Conservation (phyloP, 35 echinoderm and acorn worm species). For the Ophiothrix spiculata region DNA sequence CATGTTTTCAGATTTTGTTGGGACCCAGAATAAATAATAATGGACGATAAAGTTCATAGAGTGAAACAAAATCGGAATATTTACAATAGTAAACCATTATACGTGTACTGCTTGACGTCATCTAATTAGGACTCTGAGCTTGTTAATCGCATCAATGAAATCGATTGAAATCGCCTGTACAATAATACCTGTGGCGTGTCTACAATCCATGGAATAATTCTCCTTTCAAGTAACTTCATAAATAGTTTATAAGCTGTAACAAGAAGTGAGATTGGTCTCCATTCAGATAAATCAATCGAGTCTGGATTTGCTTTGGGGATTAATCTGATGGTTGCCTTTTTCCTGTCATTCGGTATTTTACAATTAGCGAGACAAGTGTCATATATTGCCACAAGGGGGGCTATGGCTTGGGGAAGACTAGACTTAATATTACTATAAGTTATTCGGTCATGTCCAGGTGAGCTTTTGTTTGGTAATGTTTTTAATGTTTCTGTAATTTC, state of each 20-base stretch:
- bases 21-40: no score
- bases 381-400: neutral
- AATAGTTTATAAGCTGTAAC: neutral
- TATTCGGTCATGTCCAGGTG: neutral
- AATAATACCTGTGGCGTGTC: no score
- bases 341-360: neutral
- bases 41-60: no score
- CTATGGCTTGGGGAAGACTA: neutral
- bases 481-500: neutral
- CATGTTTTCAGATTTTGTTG: no score
- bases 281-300: neutral
- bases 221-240: neutral
- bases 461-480: neutral
- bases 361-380: neutral
- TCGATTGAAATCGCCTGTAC: no score
- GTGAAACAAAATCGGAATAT: no score
- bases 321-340: conserved; percentile 2
- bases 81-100: no score
- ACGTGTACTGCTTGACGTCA: no score
- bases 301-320: neutral
- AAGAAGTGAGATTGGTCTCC: neutral
- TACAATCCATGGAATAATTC: neutral
- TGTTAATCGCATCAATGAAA: no score
- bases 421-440: neutral
- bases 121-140: no score